These are phyloP conservation scores for Mesoclemmys tuberculata DNA, from an alignment of 2,113 vertebrate species.

Conservation along the genomic window DNA sequence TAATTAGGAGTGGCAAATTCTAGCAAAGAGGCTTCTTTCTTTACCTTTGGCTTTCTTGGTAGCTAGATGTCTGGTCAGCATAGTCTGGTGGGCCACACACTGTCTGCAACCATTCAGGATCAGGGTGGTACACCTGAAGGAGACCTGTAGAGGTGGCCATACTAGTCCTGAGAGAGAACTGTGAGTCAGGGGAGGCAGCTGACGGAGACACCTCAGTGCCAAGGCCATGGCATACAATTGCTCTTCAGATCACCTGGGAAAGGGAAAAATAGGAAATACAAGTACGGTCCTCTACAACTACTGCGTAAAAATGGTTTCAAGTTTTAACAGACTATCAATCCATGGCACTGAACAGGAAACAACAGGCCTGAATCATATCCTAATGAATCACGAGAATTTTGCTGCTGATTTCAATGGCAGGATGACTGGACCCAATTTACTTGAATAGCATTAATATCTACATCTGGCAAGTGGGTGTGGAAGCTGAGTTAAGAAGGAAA, in stretches of 20 bases:
- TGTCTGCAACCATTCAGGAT: conserved; percentile 29
- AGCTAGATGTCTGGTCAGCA: conserved; percentile 82
- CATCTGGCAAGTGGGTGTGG: background rate
- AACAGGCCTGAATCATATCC: accelerated
- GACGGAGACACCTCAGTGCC: conserved; percentile 77
- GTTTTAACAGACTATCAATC: accelerated
- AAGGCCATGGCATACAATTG: conserved; percentile 54
- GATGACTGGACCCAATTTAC: accelerated
- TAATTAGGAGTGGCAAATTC: accelerated
- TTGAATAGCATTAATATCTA: accelerated
- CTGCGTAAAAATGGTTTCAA: accelerated
- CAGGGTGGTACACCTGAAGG: background rate
- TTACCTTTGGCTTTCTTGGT: conserved; percentile 92
- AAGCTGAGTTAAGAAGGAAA: background rate
- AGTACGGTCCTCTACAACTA: accelerated
- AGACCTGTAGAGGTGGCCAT: conserved; percentile 38
- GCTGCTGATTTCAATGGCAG: accelerated
- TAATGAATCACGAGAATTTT: accelerated
- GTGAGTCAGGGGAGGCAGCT: conserved; percentile 74
- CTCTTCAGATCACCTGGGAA: background rate
- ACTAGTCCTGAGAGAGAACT: background rate
- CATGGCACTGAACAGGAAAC: accelerated
- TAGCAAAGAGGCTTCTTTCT: background rate
- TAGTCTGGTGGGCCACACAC: background rate
- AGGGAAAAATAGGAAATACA: background rate